Base-by-base conservation (phyloP, 2,113 vertebrate genomes). In the Atlantisia rogersi region DNA sequence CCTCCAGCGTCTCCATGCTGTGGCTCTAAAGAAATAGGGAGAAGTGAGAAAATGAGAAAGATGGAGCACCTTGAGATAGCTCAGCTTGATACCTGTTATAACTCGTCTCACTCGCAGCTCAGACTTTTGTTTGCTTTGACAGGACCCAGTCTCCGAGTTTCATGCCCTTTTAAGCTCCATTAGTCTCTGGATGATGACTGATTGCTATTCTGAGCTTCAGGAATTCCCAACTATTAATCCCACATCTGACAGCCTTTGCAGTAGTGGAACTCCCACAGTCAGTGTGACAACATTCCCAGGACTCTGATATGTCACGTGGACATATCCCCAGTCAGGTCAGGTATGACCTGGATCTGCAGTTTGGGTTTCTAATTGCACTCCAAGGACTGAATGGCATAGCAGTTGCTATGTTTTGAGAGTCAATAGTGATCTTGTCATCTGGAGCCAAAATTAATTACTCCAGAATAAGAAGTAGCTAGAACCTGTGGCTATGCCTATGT, bases 151-250 rank as follows among this genome's bases (percentile, higher is more conserved):
- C 4, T 0, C 11, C 0, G 58, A 17, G 59, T 81, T 94, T 93
- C 79, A 88, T 55, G 79, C 64, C 64, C 19, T 93, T 94, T 92
- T 94, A 90, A 95, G 79, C 63, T 78, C 37, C 31, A 16, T 91
- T 80, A 74, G 88, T 42, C 71, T 70, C 90, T 93, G 90, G 50
- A 55, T 83, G 63, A 62, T 77, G 82, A 83, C 46, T 74, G 92
- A 67, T 69, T 80, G 50, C 63, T 94, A 59, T 92, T 94, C 76
- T 80, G 63, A 92, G 63, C 37, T 74, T 80, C 86, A 92, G 68
- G 71, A 90, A 92, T 90, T 50, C 75, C 79, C 75, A 92, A 0
- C n/a, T 55, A 52, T 83, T 93, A 94, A 95, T 97, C 71, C 79
- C 35, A 69, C 0, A 12, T 83, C 88, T 88, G 71, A 58, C 58